Percentiles rank a stretch among this genome's conserved stretches.
Conservation (phyloP, 2,797 vertebrate species). For the Bovichtus variegatus region DNA sequence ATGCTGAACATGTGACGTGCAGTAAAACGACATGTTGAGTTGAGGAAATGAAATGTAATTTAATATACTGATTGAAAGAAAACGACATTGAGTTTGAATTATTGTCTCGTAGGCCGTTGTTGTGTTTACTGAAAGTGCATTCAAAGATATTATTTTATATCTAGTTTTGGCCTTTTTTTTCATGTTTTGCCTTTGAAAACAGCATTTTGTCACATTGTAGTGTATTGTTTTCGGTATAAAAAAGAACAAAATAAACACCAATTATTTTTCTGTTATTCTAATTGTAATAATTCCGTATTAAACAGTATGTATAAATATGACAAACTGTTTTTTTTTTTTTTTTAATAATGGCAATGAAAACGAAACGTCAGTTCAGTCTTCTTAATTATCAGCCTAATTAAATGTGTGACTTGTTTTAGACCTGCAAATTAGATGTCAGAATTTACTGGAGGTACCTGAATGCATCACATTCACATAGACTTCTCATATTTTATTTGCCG, state of each 20-base stretch:
- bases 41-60: not conserved
- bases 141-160: not conserved
- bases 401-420: not conserved
- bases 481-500: not conserved
- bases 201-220: not conserved
- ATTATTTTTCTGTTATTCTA: not conserved
- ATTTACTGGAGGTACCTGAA: conserved; percentile 25
- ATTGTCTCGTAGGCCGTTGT: not conserved
- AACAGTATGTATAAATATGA: not conserved
- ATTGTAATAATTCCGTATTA: not conserved
- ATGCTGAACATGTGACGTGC: not conserved
- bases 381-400: not conserved
- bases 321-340: not conserved
- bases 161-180: not conserved
- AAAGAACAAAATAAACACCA: not conserved
- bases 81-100: not conserved
- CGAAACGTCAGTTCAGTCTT: not conserved
- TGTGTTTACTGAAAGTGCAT: not conserved
- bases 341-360: not conserved
- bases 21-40: not conserved
- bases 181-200: not conserved
- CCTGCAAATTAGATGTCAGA: accelerated
- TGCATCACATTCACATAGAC: not conserved
- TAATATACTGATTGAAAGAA: too few relatives aligned
- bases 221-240: not conserved